Evolutionary conservation across 2,797 vertebrate genomes (phyloP).

Genomic region (Ptychadena robeensis): DNA sequence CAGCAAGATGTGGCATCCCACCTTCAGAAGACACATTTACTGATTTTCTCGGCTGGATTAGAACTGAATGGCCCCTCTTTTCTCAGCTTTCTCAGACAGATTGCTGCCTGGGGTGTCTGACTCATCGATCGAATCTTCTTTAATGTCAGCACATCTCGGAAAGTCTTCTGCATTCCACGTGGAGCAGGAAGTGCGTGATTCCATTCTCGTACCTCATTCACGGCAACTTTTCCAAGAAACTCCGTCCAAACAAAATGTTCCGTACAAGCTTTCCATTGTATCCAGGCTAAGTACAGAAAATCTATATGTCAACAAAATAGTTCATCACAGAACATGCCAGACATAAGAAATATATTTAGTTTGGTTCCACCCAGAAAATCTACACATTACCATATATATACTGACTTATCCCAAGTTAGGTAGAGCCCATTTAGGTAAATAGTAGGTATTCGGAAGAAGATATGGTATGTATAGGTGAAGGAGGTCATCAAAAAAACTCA

Average conservation of each 20-base stretch:
- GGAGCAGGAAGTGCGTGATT: constrained; percentile 17
- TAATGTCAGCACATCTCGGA: constrained; percentile 4
- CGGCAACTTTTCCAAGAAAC: constrained; percentile 15
- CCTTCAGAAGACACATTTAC: neutral
- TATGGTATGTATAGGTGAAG: neutral
- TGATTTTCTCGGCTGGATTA: neutral
- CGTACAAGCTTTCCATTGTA: neutral
- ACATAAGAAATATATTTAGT: neutral
- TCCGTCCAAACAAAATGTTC: constrained; percentile 12
- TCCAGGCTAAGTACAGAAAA: neutral
- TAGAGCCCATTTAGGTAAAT: too few relatives aligned
- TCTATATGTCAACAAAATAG: neutral
- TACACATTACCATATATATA: neutral
- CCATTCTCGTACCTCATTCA: neutral
- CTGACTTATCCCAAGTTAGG: neutral
- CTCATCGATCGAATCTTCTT: neutral
- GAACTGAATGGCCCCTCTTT: neutral
- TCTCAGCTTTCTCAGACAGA: neutral
- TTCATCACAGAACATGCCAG: neutral
- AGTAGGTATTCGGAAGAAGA: neutral
- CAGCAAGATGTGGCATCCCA: neutral
- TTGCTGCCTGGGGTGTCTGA: neutral
- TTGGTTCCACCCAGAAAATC: neutral
- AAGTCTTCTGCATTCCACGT: constrained; percentile 29
- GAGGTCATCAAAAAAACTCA: neutral